Conservation (phyloP, 2,888 invertebrate species). For the Hyposoter dolosus region DNA sequence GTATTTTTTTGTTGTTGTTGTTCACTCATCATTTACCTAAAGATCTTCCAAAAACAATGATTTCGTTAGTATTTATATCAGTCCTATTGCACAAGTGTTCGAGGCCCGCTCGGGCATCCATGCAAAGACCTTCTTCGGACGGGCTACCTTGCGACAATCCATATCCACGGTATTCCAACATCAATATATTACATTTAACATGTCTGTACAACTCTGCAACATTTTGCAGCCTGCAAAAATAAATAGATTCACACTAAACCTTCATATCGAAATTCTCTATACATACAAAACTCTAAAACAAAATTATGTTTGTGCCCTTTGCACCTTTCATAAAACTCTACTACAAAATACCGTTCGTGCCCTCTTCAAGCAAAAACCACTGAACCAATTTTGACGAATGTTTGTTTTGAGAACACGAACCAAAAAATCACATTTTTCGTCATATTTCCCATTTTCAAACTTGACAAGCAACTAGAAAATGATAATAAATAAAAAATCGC, state of each 20-base stretch:
- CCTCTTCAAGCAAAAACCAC: neutral
- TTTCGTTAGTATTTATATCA: conserved; percentile 94
- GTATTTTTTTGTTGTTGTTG: too few species aligned
- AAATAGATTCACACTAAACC: conserved; percentile 1
- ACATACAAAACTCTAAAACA: too few species aligned
- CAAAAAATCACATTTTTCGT: too few species aligned
- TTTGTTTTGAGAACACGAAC: too few species aligned
- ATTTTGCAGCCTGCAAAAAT: conserved; percentile 90
- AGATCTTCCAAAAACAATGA: conserved; percentile 96
- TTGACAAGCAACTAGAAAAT: too few species aligned
- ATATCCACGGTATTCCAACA: conserved; percentile 98
- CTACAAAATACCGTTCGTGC: neutral
- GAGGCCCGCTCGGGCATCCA: conserved; percentile 94
- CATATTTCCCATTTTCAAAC: too few species aligned
- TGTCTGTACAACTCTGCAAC: conserved; percentile 94
- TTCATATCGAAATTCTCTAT: neutral
- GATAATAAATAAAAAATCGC: too few species aligned
- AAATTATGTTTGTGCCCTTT: too few species aligned
- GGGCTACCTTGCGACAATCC: conserved; percentile 96
- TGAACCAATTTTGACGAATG: neutral
- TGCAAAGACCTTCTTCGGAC: conserved; percentile 93
- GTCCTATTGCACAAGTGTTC: conserved; percentile 93
- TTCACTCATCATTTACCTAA: conserved; percentile 87
- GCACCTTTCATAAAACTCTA: too few species aligned
- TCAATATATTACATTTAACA: conserved; percentile 93